These are phyloP conservation scores for Myopa testacea DNA, from an alignment of 2,888 invertebrate genomes.

Conservation along the genomic window DNA sequence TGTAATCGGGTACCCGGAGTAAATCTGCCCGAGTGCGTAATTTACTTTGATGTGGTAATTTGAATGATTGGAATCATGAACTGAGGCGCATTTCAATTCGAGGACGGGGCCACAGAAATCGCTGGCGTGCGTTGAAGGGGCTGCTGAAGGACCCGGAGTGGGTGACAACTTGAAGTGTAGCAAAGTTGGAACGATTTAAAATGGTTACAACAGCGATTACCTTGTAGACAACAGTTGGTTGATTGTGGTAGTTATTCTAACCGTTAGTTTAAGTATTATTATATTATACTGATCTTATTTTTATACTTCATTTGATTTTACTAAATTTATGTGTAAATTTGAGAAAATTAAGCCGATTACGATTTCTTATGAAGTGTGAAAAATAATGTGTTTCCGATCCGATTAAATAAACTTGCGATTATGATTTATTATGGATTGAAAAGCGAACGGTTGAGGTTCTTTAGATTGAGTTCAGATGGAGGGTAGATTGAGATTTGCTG, in stretches of 20 bases:
- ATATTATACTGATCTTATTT: not conserved
- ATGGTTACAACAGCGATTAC: constrained; percentile 13
- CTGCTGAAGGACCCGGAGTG: not conserved
- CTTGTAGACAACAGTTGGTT: constrained; percentile 13
- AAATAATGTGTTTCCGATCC: not conserved
- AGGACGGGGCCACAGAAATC: no score
- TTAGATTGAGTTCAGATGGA: no score
- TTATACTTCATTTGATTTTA: not conserved
- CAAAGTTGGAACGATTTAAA: constrained; percentile 1
- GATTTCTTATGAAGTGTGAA: not conserved
- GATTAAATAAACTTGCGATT: no score
- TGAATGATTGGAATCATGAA: constrained; percentile 37
- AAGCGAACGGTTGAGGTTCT: no score
- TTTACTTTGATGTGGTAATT: constrained; percentile 45
- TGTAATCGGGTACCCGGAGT: not conserved
- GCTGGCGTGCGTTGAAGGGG: not conserved
- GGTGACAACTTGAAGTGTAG: not conserved
- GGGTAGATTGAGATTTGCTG: no score
- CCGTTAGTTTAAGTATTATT: not conserved
- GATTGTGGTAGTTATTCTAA: not conserved
- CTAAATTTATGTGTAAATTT: not conserved
- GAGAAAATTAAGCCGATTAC: not conserved
- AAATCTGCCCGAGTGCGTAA: constrained; percentile 36
- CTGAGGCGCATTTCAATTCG: constrained; percentile 8
- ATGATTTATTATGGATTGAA: no score